Evolutionary conservation across 2,797 vertebrate species (phyloP).

Genomic region (Rhabdophis nuchalis): DNA sequence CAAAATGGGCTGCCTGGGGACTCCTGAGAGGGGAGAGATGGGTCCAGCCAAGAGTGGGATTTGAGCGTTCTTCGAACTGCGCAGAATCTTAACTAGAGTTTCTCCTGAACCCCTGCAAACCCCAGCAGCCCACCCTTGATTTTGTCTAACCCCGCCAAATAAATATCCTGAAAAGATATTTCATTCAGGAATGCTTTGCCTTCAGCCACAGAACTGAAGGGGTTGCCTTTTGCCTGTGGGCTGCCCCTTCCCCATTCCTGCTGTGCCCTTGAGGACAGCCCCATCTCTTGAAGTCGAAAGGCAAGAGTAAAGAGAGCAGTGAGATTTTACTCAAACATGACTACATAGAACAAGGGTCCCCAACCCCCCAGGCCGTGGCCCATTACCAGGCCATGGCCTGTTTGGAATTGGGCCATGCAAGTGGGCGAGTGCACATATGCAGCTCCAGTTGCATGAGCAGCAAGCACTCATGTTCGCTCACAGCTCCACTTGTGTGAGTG

Average conservation of each 20-base stretch:
- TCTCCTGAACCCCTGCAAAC: too few species aligned
- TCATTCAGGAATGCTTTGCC: background rate
- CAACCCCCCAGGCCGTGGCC: rapidly evolving
- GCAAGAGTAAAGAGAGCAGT: background rate
- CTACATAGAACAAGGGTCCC: background rate
- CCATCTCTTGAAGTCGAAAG: background rate
- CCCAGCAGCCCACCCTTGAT: background rate
- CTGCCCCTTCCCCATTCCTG: background rate
- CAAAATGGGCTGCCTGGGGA: too few species aligned
- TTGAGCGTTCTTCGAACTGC: too few species aligned
- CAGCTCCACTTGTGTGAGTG: too few species aligned
- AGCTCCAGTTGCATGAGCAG: too few species aligned
- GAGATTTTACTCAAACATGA: background rate
- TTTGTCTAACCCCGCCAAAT: background rate
- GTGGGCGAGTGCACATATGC: rapidly evolving
- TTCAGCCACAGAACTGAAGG: background rate
- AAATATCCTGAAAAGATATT: background rate
- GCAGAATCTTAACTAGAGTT: too few species aligned
- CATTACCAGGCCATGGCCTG: too few species aligned
- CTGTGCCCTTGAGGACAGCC: background rate
- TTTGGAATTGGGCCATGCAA: too few species aligned
- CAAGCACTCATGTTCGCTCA: too few species aligned
- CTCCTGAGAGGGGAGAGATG: too few species aligned
- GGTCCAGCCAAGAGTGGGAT: too few species aligned
- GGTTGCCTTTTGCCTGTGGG: background rate